Conservation (phyloP, 2,113 vertebrate species). For the Erpornis zantholeuca region DNA sequence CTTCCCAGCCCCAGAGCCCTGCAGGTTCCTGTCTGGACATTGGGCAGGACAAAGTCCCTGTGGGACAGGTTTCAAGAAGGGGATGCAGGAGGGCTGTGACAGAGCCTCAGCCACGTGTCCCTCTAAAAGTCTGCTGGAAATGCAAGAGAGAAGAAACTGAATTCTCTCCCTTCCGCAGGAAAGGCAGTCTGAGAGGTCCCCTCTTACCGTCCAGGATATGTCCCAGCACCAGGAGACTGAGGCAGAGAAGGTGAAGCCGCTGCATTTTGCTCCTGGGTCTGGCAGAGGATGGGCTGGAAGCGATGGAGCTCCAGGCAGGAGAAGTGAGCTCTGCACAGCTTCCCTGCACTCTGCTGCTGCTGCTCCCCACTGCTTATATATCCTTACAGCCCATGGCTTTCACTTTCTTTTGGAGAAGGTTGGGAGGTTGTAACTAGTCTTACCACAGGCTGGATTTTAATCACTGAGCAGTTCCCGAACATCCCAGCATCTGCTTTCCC, state of each 20-base stretch:
- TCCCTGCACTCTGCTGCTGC: background rate
- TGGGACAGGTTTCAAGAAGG: background rate
- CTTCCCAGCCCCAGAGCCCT: background rate
- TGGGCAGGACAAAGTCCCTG: background rate
- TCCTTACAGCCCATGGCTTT: background rate
- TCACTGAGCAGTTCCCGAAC: background rate
- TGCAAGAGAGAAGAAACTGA: background rate
- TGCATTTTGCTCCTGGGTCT: slow-evolving; percentile 10
- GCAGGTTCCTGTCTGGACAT: background rate
- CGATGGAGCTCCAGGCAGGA: fast-evolving
- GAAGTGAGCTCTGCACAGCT: background rate
- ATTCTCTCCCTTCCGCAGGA: background rate
- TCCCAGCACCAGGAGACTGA: slow-evolving; percentile 15
- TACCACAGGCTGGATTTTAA: background rate
- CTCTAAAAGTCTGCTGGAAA: background rate
- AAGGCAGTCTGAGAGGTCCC: background rate
- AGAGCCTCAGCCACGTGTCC: fast-evolving
- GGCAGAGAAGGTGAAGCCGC: background rate
- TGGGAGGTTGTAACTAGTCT: background rate
- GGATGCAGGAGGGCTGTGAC: background rate
- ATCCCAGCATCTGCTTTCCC: background rate
- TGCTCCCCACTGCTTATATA: background rate
- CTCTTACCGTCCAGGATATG: slow-evolving; percentile 1
- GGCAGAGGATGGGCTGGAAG: background rate
- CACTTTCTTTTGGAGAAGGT: slow-evolving; percentile 6